Evolutionary conservation across 2,797 vertebrate genomes (phyloP).

Genomic region (Xenentodon cancila): DNA sequence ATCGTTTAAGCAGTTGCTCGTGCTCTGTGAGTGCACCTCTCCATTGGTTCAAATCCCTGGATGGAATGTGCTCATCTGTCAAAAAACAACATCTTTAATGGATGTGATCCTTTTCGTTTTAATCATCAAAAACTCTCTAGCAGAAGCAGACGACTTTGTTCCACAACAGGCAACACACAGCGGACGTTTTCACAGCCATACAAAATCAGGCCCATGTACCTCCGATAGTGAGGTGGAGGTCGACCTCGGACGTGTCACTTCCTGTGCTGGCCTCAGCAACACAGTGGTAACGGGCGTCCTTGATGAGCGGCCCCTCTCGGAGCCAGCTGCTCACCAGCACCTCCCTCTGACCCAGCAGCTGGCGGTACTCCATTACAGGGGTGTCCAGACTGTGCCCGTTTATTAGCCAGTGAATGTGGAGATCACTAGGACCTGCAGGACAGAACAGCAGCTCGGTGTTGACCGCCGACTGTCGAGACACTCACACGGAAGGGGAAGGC

Average conservation of each 20-base stretch:
- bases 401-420: constrained; percentile 88
- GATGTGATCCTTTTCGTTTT: constrained; percentile 1
- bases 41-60: constrained; percentile 87
- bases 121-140: not conserved
- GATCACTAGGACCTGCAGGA: constrained; percentile 86
- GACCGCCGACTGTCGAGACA: constrained; percentile 24
- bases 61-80: constrained; percentile 80
- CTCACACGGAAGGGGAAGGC: constrained; percentile 16
- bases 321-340: constrained; percentile 91
- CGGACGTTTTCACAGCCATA: not conserved
- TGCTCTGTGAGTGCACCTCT: constrained; percentile 86
- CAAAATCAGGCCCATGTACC: constrained; percentile 62
- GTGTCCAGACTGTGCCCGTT: constrained; percentile 83
- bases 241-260: constrained; percentile 79
- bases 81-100: constrained; percentile 71
- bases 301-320: constrained; percentile 77
- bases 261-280: constrained; percentile 82
- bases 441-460: constrained; percentile 62
- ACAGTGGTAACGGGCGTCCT: constrained; percentile 87
- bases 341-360: constrained; percentile 72
- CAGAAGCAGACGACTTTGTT: not conserved
- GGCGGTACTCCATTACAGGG: constrained; percentile 80
- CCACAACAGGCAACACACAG: no score
- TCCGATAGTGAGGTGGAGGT: constrained; percentile 77
- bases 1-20: constrained; percentile 86